phyloP scores from a whole-genome alignment of 2,888 invertebrate genomes.

The Drosophila mimetica region DNA sequence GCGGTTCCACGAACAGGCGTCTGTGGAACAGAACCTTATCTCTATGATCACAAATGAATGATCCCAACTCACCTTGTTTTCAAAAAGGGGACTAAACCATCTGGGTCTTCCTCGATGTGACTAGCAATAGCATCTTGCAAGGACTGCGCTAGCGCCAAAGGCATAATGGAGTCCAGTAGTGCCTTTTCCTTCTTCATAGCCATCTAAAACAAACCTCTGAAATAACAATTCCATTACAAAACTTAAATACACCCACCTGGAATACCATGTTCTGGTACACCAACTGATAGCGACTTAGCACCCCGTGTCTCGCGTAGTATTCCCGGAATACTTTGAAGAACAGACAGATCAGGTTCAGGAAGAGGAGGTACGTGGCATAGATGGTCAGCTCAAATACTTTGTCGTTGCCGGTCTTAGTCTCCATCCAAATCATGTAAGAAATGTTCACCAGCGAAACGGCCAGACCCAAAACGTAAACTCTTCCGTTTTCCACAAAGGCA shows the following conservation, averaged over 20 bases:
- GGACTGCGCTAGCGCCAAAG: constrained; percentile 90
- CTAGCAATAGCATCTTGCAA: constrained; percentile 86
- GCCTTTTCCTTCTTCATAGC: constrained; percentile 89
- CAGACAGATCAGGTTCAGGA: constrained; percentile 23
- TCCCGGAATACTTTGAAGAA: constrained; percentile 20
- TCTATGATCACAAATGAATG: no score
- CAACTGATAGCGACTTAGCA: constrained; percentile 40
- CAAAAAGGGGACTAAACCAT: not conserved
- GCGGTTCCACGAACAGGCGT: constrained; percentile 93
- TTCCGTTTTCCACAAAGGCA: constrained; percentile 12
- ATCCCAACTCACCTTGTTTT: not conserved
- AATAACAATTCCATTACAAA: not conserved
- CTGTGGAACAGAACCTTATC: constrained; percentile 84
- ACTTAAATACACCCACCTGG: not conserved
- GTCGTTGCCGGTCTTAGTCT: not conserved
- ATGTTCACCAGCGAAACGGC: constrained; percentile 14
- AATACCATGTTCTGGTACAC: constrained; percentile 31
- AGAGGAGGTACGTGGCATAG: constrained; percentile 7
- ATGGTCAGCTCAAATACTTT: not conserved
- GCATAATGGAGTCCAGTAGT: constrained; percentile 90
- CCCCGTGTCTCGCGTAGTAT: constrained; percentile 17
- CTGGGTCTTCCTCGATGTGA: constrained; percentile 82
- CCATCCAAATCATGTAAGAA: not conserved
- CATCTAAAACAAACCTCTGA: not conserved
- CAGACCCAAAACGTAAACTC: constrained; percentile 31